Conservation (phyloP, 2,888 invertebrate genomes). For the Agriopis aurantiaria region DNA sequence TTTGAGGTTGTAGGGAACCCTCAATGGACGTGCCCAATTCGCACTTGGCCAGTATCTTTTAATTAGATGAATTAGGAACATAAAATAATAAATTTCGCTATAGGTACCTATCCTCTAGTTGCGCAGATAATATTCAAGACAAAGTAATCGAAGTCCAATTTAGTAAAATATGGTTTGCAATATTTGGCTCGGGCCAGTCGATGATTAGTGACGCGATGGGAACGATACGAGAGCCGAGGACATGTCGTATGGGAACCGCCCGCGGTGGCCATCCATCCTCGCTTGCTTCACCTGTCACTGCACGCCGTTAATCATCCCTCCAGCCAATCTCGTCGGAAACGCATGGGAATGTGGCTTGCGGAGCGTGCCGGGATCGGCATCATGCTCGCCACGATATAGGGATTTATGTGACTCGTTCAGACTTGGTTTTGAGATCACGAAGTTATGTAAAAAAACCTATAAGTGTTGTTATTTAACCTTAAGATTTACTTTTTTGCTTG, state of each 20-base stretch:
- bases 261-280: slow-evolving; percentile 69
- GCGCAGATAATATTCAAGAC: slow-evolving; percentile 5
- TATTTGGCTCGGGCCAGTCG: slow-evolving; percentile 48
- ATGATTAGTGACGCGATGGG: slow-evolving; percentile 61
- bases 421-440: not conserved
- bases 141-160: slow-evolving; percentile 33
- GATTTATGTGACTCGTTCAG: slow-evolving; percentile 9
- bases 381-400: slow-evolving; percentile 26
- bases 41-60: too few relatives aligned
- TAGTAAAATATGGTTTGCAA: slow-evolving; percentile 34
- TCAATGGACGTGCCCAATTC: too few relatives aligned
- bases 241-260: slow-evolving; percentile 72
- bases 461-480: too few relatives aligned
- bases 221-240: slow-evolving; percentile 49
- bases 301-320: slow-evolving; percentile 65
- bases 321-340: slow-evolving; percentile 57
- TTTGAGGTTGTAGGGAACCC: too few relatives aligned
- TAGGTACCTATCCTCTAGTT: too few relatives aligned
- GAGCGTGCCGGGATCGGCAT: slow-evolving; percentile 29
- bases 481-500: too few relatives aligned
- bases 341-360: slow-evolving; percentile 55
- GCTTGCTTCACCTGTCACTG: slow-evolving; percentile 61
- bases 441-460: not conserved
- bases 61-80: too few relatives aligned
- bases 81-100: too few relatives aligned